Evolutionary conservation across 1,140 invertebrate genomes (phyloP).

Genomic region (Pseudomyrmex gracilis): DNA sequence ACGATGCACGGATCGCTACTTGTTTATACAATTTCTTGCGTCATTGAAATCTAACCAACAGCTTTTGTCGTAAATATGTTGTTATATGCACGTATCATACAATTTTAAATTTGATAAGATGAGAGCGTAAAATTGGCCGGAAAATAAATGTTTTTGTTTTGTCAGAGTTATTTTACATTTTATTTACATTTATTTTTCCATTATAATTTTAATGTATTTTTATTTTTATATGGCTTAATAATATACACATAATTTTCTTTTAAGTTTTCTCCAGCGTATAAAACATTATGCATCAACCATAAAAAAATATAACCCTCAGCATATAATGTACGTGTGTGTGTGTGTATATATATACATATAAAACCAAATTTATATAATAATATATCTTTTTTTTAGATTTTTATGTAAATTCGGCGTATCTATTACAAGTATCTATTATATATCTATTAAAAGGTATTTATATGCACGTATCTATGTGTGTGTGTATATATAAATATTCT

Average conservation of each 20-base stretch:
- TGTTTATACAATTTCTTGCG: constrained; percentile 21
- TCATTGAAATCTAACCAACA: background rate
- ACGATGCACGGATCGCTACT: constrained; percentile 3
- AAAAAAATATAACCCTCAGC: background rate
- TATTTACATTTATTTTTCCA: no score
- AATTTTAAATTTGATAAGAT: constrained; percentile 1
- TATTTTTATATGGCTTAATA: background rate
- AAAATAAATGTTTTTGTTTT: constrained; percentile 17
- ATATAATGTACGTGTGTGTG: background rate
- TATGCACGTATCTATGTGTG: background rate
- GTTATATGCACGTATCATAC: background rate
- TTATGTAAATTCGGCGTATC: background rate
- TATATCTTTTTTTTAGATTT: background rate
- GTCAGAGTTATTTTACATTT: background rate
- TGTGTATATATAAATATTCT: no score
- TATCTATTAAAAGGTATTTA: no score
- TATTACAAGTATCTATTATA: no score
- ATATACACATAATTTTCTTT: no score
- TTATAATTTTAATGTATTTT: background rate
- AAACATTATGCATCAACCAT: background rate
- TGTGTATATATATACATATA: no score
- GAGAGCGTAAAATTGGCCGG: background rate
- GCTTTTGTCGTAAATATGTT: constrained; percentile 5
- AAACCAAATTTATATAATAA: no score
- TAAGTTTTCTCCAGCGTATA: background rate